Evolutionary conservation across 2,888 invertebrate species (phyloP).

Genomic region (Adineta ricciae): DNA sequence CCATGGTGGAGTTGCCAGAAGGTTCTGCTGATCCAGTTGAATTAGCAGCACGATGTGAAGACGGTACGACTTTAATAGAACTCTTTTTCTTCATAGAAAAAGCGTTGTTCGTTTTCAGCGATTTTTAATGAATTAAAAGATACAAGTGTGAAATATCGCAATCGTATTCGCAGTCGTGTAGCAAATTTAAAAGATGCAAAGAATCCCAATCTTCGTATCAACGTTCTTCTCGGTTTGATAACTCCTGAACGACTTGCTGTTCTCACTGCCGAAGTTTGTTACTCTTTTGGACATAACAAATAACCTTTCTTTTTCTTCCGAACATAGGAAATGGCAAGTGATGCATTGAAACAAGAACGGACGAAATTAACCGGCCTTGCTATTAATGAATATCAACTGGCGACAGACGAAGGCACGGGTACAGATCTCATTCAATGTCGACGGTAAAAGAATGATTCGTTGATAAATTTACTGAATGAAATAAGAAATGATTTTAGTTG

Average conservation of each 20-base stretch:
- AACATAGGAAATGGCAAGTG: slow-evolving; percentile 89
- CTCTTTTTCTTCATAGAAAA: no score
- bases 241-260: slow-evolving; percentile 71
- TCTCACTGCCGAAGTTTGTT: slow-evolving; percentile 67
- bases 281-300: no score
- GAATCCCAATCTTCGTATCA: slow-evolving; percentile 80
- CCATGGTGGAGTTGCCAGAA: slow-evolving; percentile 35
- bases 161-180: slow-evolving; percentile 82
- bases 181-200: slow-evolving; percentile 91
- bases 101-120: slow-evolving; percentile 35
- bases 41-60: neutral
- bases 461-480: neutral
- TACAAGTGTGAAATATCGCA: slow-evolving; percentile 89
- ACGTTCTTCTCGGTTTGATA: slow-evolving; percentile 78
- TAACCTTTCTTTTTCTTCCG: neutral
- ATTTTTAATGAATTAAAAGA: slow-evolving; percentile 82
- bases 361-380: slow-evolving; percentile 91
- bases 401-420: slow-evolving; percentile 77
- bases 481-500: slow-evolving; percentile 15
- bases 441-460: slow-evolving; percentile 52
- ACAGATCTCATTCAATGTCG: slow-evolving; percentile 94
- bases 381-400: slow-evolving; percentile 92
- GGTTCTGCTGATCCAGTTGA: slow-evolving; percentile 40
- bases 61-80: neutral
- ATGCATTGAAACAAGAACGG: slow-evolving; percentile 83